These are phyloP conservation scores for Creontiades dilutus DNA, from an alignment of 2,888 invertebrate genomes.

Conservation along the genomic window DNA sequence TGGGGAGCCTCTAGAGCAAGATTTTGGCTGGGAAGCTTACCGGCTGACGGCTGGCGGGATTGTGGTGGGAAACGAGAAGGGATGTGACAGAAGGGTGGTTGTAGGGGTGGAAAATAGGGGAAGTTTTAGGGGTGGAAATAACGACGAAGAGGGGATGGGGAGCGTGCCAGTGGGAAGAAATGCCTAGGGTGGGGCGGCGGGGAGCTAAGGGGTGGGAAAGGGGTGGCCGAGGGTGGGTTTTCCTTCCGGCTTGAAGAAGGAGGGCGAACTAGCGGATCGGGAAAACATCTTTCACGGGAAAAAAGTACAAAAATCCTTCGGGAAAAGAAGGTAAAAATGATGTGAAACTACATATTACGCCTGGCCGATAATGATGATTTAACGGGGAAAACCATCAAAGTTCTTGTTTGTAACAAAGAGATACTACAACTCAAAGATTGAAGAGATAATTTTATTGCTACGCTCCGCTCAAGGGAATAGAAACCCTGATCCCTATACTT, in stretches of 20 bases:
- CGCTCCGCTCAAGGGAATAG: too few species aligned
- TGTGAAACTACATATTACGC: too few species aligned
- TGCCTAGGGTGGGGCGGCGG: neutral
- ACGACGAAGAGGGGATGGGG: neutral
- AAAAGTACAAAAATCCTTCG: too few species aligned
- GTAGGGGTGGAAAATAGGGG: neutral
- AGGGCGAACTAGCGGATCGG: neutral
- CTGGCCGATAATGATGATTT: too few species aligned
- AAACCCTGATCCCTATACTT: too few species aligned
- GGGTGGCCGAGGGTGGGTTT: neutral
- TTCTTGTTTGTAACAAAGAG: too few species aligned
- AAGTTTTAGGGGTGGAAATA: neutral
- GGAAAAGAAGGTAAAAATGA: too few species aligned
- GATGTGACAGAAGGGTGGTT: neutral
- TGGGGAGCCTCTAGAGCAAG: neutral
- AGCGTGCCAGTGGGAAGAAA: neutral
- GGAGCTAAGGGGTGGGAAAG: neutral
- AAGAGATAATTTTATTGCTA: too few species aligned
- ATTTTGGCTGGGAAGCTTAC: neutral
- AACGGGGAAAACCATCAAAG: too few species aligned
- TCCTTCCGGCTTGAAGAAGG: neutral
- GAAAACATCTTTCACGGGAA: slow-evolving; percentile 1
- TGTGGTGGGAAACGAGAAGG: neutral
- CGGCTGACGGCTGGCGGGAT: slow-evolving; percentile 16
- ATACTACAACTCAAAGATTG: too few species aligned